Percentiles rank a stretch among this genome's conserved stretches.
These are phyloP conservation scores for Labrus mixtus DNA, from an alignment of 2,113 vertebrate genomes.

Conservation along the genomic window DNA sequence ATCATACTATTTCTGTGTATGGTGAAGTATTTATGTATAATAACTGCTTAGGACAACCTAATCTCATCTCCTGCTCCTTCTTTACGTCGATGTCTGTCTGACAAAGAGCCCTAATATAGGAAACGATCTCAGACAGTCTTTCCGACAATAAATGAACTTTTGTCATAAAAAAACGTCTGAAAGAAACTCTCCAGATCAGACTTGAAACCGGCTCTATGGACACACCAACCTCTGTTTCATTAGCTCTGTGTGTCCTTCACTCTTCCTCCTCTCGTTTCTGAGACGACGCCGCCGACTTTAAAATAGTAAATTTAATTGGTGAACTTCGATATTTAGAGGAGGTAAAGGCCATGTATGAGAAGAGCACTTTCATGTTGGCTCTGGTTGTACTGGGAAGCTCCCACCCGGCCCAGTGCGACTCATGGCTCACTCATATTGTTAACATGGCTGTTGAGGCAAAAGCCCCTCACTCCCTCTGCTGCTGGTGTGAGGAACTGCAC, in stretches of 20 bases:
- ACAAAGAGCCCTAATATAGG: not conserved
- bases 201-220: not conserved
- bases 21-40: not conserved
- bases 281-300: not conserved
- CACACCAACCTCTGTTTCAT: not conserved
- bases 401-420: not conserved
- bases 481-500: slow-evolving; percentile 50
- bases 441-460: slow-evolving; percentile 23
- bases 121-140: not conserved
- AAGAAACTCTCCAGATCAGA: no score
- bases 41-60: not conserved
- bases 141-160: no score
- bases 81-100: not conserved
- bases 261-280: not conserved
- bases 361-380: not conserved
- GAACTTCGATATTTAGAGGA: slow-evolving; percentile 10
- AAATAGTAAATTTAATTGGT: fast-evolving
- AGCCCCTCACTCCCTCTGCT: slow-evolving; percentile 67
- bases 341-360: not conserved
- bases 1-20: not conserved
- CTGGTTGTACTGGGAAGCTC: not conserved
- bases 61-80: not conserved
- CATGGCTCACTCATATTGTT: not conserved
- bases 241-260: not conserved
- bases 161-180: no score